These are phyloP conservation scores for Fissipunctia ypsillon DNA, from an alignment of 2,888 invertebrate species.

Conservation along the genomic window DNA sequence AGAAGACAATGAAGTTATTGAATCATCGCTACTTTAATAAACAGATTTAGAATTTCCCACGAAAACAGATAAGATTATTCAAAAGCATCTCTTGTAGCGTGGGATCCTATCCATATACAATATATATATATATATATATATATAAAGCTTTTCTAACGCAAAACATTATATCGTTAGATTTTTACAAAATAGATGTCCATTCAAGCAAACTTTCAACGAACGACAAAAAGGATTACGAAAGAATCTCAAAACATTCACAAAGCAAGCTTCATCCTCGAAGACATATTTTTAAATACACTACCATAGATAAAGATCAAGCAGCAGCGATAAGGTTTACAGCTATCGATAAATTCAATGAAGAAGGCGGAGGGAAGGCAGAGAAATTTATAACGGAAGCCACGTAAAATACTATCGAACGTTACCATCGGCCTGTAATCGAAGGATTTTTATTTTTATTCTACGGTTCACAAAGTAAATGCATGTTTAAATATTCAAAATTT, in stretches of 20 bases:
- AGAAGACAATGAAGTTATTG: background rate
- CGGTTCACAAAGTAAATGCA: constrained; percentile 71
- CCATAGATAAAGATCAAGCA: constrained; percentile 61
- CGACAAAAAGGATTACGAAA: constrained; percentile 2
- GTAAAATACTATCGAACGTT: constrained; percentile 75
- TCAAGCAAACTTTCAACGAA: background rate
- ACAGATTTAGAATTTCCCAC: too few species aligned
- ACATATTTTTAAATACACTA: constrained; percentile 61
- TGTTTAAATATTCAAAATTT: constrained; percentile 85
- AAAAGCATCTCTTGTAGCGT: background rate
- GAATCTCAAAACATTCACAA: constrained; percentile 1
- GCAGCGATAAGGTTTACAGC: constrained; percentile 72
- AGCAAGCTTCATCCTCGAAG: constrained; percentile 15
- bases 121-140: too few species aligned
- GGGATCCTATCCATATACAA: background rate
- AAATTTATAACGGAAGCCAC: constrained; percentile 77
- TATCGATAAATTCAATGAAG: constrained; percentile 70
- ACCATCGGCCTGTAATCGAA: constrained; percentile 76
- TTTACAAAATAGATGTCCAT: background rate
- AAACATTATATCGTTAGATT: background rate
- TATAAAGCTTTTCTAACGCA: background rate
- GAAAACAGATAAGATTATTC: background rate
- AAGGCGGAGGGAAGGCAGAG: constrained; percentile 57
- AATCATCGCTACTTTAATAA: background rate
- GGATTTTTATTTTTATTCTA: constrained; percentile 78